Percentiles rank a stretch among this genome's conserved stretches.
Evolutionary conservation across 2,113 vertebrate species (phyloP).

Genomic region (Smithornis capensis): DNA sequence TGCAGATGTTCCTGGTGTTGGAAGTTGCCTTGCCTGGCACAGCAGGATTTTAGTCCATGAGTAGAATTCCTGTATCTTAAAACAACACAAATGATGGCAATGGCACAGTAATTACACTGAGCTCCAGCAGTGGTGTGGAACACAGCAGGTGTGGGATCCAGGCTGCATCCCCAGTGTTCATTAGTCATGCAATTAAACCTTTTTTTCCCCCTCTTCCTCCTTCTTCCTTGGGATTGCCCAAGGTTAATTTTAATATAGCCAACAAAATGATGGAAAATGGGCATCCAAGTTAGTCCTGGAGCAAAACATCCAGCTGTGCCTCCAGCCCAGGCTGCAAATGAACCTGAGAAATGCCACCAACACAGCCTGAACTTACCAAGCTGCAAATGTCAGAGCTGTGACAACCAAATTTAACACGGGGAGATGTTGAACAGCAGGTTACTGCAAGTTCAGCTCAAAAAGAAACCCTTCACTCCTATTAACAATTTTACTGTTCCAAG

Average conservation of each 20-base stretch:
- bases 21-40: neutral
- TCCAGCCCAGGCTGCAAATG: neutral
- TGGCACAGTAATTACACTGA: neutral
- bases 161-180: neutral
- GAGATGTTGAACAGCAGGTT: slow-evolving; percentile 15
- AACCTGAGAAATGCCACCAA: neutral
- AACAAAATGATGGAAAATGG: neutral
- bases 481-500: neutral
- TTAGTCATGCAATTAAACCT: slow-evolving; percentile 4
- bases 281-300: neutral
- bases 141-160: neutral
- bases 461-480: neutral
- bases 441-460: neutral
- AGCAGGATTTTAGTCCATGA: neutral
- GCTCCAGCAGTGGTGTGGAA: neutral
- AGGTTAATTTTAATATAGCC: neutral
- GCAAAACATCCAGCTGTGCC: neutral
- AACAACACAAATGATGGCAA: neutral
- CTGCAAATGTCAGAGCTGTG: neutral
- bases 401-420: neutral
- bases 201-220: no score
- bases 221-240: neutral
- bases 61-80: neutral
- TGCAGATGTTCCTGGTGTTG: neutral
- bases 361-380: neutral